phyloP scores from a whole-genome alignment of 2,888 invertebrate genomes.

The Pantelozetes paolii region DNA sequence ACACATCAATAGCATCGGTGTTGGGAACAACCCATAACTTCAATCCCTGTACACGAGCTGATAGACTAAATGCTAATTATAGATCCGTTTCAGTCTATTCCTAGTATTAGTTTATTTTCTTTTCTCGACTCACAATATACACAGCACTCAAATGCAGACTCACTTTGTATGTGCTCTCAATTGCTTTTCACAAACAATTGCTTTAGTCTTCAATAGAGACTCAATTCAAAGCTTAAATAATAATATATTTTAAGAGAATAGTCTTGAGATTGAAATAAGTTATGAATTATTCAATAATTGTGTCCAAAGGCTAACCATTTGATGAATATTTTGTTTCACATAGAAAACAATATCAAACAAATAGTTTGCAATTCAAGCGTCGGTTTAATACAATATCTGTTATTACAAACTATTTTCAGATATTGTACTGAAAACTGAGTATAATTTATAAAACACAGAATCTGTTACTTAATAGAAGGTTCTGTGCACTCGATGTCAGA shows the following conservation, averaged over 20 bases:
- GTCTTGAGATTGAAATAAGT: too few species aligned
- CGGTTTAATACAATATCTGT: too few species aligned
- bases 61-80: constrained; percentile 9
- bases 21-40: neutral
- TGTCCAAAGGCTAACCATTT: too few species aligned
- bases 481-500: too few species aligned
- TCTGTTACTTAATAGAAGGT: too few species aligned
- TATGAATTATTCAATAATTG: too few species aligned
- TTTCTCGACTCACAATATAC: neutral
- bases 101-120: constrained; percentile 28
- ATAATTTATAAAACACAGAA: too few species aligned
- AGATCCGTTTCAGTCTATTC: neutral
- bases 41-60: neutral
- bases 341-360: too few species aligned
- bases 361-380: too few species aligned
- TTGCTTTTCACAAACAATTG: neutral
- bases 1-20: neutral
- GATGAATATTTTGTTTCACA: too few species aligned
- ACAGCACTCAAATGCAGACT: neutral
- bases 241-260: neutral
- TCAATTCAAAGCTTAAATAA: neutral
- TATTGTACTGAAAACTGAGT: too few species aligned
- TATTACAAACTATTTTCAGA: too few species aligned
- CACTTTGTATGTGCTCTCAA: constrained; percentile 13
- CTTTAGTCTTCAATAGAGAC: neutral